Conservation (phyloP, 2,113 vertebrate genomes). For the Zosterops borbonicus region DNA sequence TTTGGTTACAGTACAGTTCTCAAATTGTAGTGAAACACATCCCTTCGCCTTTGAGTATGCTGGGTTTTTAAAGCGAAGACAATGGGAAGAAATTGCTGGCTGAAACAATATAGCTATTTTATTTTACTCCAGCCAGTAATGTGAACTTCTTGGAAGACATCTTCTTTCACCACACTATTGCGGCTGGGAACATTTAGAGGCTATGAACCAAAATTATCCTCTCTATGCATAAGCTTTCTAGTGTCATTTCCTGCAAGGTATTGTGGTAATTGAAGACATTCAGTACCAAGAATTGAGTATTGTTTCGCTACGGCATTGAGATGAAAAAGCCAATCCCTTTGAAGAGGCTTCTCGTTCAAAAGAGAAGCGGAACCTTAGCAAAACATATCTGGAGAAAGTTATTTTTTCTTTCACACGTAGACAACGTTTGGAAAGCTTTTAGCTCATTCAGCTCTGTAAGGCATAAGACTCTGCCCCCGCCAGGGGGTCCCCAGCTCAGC, state of each 20-base stretch:
- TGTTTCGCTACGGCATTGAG: background rate
- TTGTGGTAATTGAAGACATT: constrained; percentile 48
- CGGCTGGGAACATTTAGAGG: constrained; percentile 76
- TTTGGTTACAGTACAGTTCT: constrained; percentile 88
- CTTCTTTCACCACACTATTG: constrained; percentile 90
- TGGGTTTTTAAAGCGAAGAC: constrained; percentile 87
- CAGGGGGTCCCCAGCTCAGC: background rate
- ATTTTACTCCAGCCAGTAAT: constrained; percentile 87
- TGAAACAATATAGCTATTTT: constrained; percentile 93
- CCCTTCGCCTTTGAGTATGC: constrained; percentile 84
- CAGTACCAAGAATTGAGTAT: constrained; percentile 36
- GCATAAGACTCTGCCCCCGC: background rate
- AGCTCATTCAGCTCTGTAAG: background rate
- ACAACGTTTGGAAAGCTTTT: constrained; percentile 3
- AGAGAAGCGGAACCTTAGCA: background rate
- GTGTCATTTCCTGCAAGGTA: constrained; percentile 51
- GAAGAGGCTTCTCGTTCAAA: background rate
- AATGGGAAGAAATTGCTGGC: constrained; percentile 87
- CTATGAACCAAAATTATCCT: constrained; percentile 82
- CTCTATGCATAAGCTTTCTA: constrained; percentile 64
- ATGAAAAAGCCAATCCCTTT: constrained; percentile 64
- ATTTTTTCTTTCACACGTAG: background rate
- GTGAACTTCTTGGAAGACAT: constrained; percentile 99
- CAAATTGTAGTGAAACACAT: constrained; percentile 89
- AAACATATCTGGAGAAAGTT: constrained; percentile 24